phyloP scores from a whole-genome alignment of 2,888 invertebrate species.

The Fissipunctia ypsillon region DNA sequence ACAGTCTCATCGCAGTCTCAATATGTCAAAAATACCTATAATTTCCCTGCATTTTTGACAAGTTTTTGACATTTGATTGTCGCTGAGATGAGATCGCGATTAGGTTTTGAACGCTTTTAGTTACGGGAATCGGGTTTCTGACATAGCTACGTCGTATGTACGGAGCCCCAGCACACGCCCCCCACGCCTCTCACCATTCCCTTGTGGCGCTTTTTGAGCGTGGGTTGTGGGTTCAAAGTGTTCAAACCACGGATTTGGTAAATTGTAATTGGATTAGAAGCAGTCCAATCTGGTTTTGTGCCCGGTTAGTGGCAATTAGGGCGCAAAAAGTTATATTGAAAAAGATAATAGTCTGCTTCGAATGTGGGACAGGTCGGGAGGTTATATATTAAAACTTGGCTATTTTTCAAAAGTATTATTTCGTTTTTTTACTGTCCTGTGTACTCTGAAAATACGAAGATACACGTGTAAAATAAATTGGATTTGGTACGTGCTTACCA shows the following conservation, averaged over 20 bases:
- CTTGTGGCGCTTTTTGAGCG: neutral
- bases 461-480: slow-evolving; percentile 8
- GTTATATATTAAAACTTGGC: too few species aligned
- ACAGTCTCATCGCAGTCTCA: too few species aligned
- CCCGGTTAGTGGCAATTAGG: neutral
- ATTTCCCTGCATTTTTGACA: too few species aligned
- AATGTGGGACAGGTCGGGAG: too few species aligned
- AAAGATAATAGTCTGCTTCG: too few species aligned
- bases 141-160: neutral
- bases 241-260: neutral
- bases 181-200: neutral
- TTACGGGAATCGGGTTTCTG: too few species aligned
- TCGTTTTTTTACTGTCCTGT: neutral
- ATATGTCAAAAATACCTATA: too few species aligned
- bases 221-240: neutral
- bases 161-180: too few species aligned
- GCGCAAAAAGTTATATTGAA: neutral
- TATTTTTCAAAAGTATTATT: neutral
- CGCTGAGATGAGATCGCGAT: too few species aligned
- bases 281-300: neutral
- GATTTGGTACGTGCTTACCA: neutral
- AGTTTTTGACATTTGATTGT: too few species aligned
- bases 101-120: too few species aligned
- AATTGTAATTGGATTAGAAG: neutral
- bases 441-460: neutral